Conservation (phyloP, 2,113 vertebrate species). For the Alethe diademata region DNA sequence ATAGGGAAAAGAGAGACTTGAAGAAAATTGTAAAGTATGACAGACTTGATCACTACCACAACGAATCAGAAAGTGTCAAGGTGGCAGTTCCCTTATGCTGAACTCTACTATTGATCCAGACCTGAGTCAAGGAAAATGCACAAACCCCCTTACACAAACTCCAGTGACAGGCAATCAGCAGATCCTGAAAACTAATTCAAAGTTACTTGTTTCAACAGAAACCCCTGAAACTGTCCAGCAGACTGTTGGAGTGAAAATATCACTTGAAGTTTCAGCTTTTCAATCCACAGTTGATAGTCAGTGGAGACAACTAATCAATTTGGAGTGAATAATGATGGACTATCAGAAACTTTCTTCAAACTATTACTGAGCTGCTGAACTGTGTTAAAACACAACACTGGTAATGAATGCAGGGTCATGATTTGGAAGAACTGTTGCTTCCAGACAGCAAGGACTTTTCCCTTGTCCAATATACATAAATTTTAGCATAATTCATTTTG, state of each 20-base stretch:
- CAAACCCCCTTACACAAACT: neutral
- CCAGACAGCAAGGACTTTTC: neutral
- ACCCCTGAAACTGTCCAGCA: neutral
- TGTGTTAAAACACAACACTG: neutral
- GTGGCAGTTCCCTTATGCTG: neutral
- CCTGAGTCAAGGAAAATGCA: neutral
- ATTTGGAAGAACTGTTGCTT: neutral
- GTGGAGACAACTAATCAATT: neutral
- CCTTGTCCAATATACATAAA: neutral
- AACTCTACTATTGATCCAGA: neutral
- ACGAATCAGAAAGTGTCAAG: accelerated
- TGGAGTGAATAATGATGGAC: neutral
- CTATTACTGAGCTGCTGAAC: neutral
- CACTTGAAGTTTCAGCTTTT: neutral
- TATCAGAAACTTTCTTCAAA: neutral
- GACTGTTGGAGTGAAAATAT: neutral
- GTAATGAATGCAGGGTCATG: neutral
- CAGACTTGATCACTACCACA: neutral
- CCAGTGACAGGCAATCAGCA: neutral
- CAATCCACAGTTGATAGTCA: neutral
- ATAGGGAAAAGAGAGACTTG: neutral
- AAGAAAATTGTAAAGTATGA: neutral
- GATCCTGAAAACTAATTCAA: neutral
- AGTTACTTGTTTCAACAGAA: neutral
- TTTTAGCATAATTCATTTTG: neutral